Base-by-base conservation (phyloP, 2,797 vertebrate genomes). In the Echeneis naucrates region DNA sequence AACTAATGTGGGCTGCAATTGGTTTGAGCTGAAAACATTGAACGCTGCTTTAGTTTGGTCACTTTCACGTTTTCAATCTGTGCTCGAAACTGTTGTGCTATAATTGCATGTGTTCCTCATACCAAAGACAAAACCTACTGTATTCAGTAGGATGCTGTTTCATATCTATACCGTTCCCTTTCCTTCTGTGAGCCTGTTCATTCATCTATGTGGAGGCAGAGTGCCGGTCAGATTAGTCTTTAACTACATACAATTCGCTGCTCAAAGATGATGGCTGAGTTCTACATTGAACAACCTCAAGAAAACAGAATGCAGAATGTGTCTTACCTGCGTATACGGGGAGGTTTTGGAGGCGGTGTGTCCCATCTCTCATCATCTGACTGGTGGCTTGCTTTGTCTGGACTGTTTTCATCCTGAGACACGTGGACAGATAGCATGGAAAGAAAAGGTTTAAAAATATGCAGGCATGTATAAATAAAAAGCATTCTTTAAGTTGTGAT, bases 331-430 rank as follows among this genome's bases (percentile, higher is more conserved):
- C 97, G 96, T 52, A 97, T 94, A 71, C 98, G 94, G 35, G 98
- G 98, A 45, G 98, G 98, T 87, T 99, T 99, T 26, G 98, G 98
- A 77, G 98, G 98, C 1, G 98, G 98, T 4, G 95, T 95, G 92
- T 98, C 98, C 92, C 95, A 96, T 85, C 95, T 93, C 54, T 97
- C 97, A 54, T 95, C 91, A 8, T 96, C 95, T 59, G 94, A 92
- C 38, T 94, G 95, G 68, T 90, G 93, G 69, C 93, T 78, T 19
- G 91, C 75, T 87, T 96, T 96, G 88, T 96, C 96, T 37, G 94
- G 93, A 81, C 94, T 97, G 75, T 94, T 94, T 87, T 97, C 95
- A 88, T 95, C 96, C 98, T 99, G 87, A 72, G 4, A 65, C 10
- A 27, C 2, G 51, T 4, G 53, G 1, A 64, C 8, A 70, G 1